Base-by-base conservation (phyloP, 2,113 vertebrate species). In the Rhea pennata region DNA sequence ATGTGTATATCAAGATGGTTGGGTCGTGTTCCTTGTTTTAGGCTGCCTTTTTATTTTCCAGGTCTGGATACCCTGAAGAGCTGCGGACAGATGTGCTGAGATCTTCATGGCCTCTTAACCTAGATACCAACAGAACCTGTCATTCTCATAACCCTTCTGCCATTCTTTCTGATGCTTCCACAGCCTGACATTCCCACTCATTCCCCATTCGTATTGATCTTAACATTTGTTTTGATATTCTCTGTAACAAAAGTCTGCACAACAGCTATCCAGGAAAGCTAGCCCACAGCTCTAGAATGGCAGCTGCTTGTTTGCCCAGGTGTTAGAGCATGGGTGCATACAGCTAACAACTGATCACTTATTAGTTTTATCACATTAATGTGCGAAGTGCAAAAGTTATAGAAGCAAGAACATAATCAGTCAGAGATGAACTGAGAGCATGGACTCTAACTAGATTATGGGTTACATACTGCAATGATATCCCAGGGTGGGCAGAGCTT, bases 321-420 rank as follows among this genome's bases (percentile, higher is more conserved):
- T 80, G 16, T 58, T 77, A 56, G 5, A 72, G 23, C 3, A 26
- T 14, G 29, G 50, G n/a, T 53, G 24, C 6, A 48, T 15, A 16
- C 10, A 87, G 16, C 13, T 51, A 42, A 56, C 40, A 82, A 59
- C 16, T 29, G 67, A 7, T 7, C 27, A 33, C 0, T 0, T 9
- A 19, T n/a, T 31, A 46, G 9, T 40, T 89, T 21, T 61, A 33
- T 78, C 61, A 24, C 24, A 24, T 29, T 61, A 73, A 59, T 20
- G 16, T 14, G 58, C 19, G 44, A 62, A 62, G 11, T 54, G 39
- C 51, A 39, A 8, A 50, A 66, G 5, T 62, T 72, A 12, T 23
- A 89, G 17, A 74, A 27, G 26, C 11, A 20, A 76, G 53, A 51
- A 61, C 40, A 51, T 21, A 77, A 77, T 6, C 21, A 48, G 14